These are phyloP conservation scores for Mesoclemmys tuberculata DNA, from an alignment of 2,113 vertebrate genomes.

Conservation along the genomic window DNA sequence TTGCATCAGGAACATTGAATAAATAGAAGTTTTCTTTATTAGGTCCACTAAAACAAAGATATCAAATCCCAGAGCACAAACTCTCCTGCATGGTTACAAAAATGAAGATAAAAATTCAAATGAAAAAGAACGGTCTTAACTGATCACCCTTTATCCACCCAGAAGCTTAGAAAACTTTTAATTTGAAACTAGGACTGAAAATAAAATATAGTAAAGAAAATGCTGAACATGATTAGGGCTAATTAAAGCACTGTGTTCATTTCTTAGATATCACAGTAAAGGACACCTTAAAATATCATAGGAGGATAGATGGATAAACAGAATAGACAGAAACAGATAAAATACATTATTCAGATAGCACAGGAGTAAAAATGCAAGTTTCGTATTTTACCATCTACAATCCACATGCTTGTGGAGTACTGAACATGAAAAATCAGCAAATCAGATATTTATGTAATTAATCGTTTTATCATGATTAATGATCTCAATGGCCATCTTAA, in stretches of 20 bases:
- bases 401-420: not conserved
- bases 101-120: not conserved
- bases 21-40: conserved; percentile 51
- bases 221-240: not conserved
- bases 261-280: not conserved
- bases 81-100: conserved; percentile 36
- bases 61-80: conserved; percentile 34
- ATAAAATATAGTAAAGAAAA: not conserved
- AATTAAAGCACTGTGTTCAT: not conserved
- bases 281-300: not conserved
- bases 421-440: conserved; percentile 62
- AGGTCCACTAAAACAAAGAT: conserved; percentile 60
- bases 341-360: not conserved
- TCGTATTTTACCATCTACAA: not conserved
- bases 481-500: conserved; percentile 57
- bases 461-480: conserved; percentile 63
- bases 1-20: conserved; percentile 55
- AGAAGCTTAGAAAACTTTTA: conserved; percentile 2
- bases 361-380: not conserved
- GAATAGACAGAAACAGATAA: not conserved
- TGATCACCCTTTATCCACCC: not conserved
- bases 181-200: conserved; percentile 45
- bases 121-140: not conserved
- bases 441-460: conserved; percentile 65
- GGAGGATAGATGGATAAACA: not conserved